Evolutionary conservation across 2,888 invertebrate species (phyloP), one percentile per base, ranked within the genome.

Genomic region (Caenorhabditis doughertyi): DNA sequence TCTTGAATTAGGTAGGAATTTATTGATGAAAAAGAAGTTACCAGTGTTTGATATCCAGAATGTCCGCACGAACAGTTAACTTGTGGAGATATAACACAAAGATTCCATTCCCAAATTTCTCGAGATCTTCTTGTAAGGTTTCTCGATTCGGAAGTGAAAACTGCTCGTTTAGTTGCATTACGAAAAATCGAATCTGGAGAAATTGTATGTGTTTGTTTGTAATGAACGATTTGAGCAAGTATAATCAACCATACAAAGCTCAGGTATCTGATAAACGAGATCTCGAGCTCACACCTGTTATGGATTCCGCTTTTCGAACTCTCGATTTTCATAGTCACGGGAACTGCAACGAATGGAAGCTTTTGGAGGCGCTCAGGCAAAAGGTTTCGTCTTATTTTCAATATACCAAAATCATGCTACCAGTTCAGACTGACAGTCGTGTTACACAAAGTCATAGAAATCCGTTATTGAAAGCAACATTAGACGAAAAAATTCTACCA

Each of bases 41-140:
- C n/a, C 18, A 2, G 4, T n/a, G n/a, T 13, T 2, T 23, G 1
- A 16, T 25, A 13, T 83, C 23, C 68, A 87, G 87, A 85, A 62
- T 87, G 87, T 44, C 86, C 87, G 1, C 79, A 84, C 49, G 86
- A 87, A 49, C 70, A 80, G 2, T 49, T 87, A 13, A 84, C 84
- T 21, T 85, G 85, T 42, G 87, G 87, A 11, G 64, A 79, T 29
- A 74, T 87, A 23, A 77, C 77, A 51, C 35, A 53, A 4, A 62
- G 87, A 1, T 85, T 87, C 71, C 35, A 53, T 9, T 39, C 55
- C 23, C n/a, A 49, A 11, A 25, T 67, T 2, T 55, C 65, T 13
- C 67, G 81, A n/a, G 35, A 71, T 18, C 58, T 74, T 42, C 73
- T 87, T 4, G 67, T 82, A 23, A 76, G 58, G 8, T 85, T 81